Evolutionary conservation across 2,888 invertebrate species (phyloP), one percentile per base, ranked within the genome.

Genomic region (Microplitis manilae): DNA sequence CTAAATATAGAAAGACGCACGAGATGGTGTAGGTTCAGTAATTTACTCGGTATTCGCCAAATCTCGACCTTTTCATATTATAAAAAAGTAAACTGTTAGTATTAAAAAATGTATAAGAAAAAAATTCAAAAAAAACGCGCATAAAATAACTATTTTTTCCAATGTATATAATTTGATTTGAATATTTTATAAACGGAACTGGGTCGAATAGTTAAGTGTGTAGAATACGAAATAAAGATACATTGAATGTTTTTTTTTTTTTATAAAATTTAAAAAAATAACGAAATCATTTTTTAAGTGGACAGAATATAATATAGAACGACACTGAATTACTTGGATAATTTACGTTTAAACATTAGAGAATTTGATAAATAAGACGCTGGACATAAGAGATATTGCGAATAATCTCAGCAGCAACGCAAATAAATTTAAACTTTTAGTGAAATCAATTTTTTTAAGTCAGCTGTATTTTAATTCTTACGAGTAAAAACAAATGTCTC

Each of bases 1-100:
- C 87, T 89, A 89, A 86, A 86, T 86, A 87, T 89, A 89, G 86
- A 79, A 68, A 61, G 73, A 60, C 73, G 77, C 62, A 50, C 73
- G 72, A 8, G 50, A 50, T 50, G 50, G 50, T 50, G 50, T 50
- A 50, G 50, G 50, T 13, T 30, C 50, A 13, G 50, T 50, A 50
- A 50, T 50, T 13, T 50, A 50, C 13, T 50, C 13, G 50, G 50
- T 50, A 50, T 50, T 50, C 5, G 50, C 50, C 13, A 50, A 50
- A 50, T 50, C 50, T 50, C 50, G 50, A 50, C 50, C 13, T 50
- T 50, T 50, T 50, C 50, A 13, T 13, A 9, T 50, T 50, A 13
- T 2, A 50, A 50, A 50, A 13, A 50, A 50, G 13, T 13, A 50
- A 50, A 50, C 4, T 30, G 30, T 30, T 30, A 30, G 30, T 30